Percentiles rank a stretch among this genome's conserved stretches.
Evolutionary conservation across 2,797 vertebrate genomes (phyloP).

Genomic region (Glyptemys insculpta): DNA sequence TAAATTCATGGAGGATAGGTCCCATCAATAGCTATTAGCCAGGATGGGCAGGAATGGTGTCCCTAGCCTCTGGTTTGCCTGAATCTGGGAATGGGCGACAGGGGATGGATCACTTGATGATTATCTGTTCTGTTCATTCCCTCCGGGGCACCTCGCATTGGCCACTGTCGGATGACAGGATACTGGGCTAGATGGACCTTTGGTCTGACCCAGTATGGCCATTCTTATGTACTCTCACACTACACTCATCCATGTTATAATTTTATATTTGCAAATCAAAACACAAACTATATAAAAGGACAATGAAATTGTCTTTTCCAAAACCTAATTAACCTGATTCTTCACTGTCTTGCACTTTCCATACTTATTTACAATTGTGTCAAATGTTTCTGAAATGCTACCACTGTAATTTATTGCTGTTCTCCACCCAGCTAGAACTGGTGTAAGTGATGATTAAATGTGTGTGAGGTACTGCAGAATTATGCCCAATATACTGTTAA

Average conservation of each 20-base stretch:
- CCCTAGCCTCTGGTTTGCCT: too few relatives aligned
- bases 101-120: too few relatives aligned
- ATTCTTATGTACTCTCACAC: neutral
- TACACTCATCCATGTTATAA: neutral
- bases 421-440: neutral
- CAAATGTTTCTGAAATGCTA: neutral
- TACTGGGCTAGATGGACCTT: too few relatives aligned
- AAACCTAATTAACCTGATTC: neutral
- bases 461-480: neutral
- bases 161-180: too few relatives aligned
- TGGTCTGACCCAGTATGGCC: too few relatives aligned
- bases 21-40: too few relatives aligned
- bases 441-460: neutral
- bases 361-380: constrained; percentile 20
- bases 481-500: neutral
- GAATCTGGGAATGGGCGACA: too few relatives aligned
- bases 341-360: neutral
- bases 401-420: neutral
- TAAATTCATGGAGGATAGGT: too few relatives aligned
- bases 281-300: neutral
- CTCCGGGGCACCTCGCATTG: too few relatives aligned
- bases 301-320: neutral
- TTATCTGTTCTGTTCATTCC: too few relatives aligned
- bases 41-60: too few relatives aligned
- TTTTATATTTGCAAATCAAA: constrained; percentile 16